Base-by-base conservation (phyloP, 2,888 invertebrate species). In the Drosophila mettleri region DNA sequence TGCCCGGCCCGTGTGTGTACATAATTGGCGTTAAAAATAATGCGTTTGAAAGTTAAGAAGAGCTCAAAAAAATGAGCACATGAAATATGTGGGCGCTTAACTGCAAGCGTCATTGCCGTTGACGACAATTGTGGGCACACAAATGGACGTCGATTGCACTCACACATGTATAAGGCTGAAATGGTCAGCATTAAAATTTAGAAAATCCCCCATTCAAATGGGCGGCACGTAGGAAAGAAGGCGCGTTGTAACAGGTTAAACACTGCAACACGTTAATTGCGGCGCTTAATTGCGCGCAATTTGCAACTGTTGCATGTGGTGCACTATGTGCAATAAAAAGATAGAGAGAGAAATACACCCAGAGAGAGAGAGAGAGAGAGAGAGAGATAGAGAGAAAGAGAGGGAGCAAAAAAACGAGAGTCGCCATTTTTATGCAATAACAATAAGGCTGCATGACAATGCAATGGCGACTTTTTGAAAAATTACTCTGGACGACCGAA, bases 211-310 rank as follows among this genome's bases (percentile, higher is more conserved):
- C 69, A 74, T 73, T 65, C 61, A 74, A 80, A 84, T 78, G 82
- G 72, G 29, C 65, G 34, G 71, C 87, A 86, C 73, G 86, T 86
- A 71, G 64, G 27, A 24, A 33, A 41, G 58, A 41, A 60, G 45
- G 51, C 60, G 59, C 67, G 53, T 67, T 61, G 87, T 89, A 86
- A 81, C 89, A 88, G 85, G 90, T 89, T 89, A 90, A 89, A 78
- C 79, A 76, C 85, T 82, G 89, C 58, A 67, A 73, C 74, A 80
- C 80, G 90, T 89, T 89, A 89, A 89, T 90, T 90, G 90, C 88
- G 73, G 66, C 76, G 86, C 83, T 86, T 90, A 89, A 89, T 88
- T 89, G 90, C 82, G 76, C 83, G 65, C 71, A 76, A 86, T 74
- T 82, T 83, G 88, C 83, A 82, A 88, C 83, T 88, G 88, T 87